These are phyloP conservation scores for Troides helena DNA, from an alignment of 2,888 invertebrate species.

Conservation along the genomic window DNA sequence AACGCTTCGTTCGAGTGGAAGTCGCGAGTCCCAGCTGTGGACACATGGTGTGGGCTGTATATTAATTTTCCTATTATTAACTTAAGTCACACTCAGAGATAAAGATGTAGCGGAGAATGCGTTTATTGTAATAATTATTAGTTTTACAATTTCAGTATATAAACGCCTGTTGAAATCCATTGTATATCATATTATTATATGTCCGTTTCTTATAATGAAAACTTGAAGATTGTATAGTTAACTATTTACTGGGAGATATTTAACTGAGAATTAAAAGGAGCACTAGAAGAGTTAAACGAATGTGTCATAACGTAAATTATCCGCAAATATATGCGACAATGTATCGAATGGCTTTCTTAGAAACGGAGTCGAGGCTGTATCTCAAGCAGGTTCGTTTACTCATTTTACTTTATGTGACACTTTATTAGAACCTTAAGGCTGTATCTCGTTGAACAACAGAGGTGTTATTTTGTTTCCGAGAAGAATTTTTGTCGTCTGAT, in stretches of 20 bases:
- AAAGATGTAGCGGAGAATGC: no score
- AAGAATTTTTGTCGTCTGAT: constrained; percentile 63
- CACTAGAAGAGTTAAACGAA: constrained; percentile 34
- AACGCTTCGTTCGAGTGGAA: no score
- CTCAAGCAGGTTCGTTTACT: constrained; percentile 41
- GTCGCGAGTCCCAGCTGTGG: no score
- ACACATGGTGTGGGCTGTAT: no score
- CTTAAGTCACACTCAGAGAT: no score
- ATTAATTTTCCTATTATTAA: no score
- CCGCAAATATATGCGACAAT: constrained; percentile 48
- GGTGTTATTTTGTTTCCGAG: constrained; percentile 63
- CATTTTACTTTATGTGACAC: constrained; percentile 71
- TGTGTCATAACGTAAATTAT: constrained; percentile 58
- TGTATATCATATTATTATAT: not conserved
- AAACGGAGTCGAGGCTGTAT: constrained; percentile 40
- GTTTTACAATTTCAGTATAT: no score
- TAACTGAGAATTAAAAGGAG: not conserved
- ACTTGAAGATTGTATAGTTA: not conserved
- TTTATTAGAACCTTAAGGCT: constrained; percentile 63
- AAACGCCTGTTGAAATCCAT: no score
- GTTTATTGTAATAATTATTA: no score
- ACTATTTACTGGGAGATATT: not conserved
- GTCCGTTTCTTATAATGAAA: not conserved
- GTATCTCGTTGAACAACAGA: constrained; percentile 48
- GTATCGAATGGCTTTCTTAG: constrained; percentile 52